A percentile compares a stretch with the other conserved stretches of the same genome.
Conservation (phyloP, 2,113 vertebrate species). For the Otocyon megalotis region DNA sequence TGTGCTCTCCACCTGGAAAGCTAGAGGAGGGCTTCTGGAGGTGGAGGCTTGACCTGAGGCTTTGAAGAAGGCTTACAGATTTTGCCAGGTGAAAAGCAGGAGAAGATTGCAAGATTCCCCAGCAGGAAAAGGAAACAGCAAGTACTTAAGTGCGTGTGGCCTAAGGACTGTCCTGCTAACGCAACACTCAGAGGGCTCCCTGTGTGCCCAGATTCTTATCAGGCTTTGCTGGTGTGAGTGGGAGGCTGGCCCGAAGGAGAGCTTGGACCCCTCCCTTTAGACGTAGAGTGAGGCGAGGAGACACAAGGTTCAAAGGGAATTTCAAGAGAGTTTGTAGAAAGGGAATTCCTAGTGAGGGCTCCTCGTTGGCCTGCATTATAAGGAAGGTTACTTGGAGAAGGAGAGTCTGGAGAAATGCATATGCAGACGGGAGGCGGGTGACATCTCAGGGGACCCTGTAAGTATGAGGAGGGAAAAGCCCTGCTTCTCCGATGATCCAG, state of each 20-base stretch:
- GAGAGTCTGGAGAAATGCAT: background rate
- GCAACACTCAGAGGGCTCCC: background rate
- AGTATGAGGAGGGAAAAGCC: background rate
- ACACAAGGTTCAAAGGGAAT: background rate
- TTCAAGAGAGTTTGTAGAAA: background rate
- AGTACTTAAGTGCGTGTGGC: background rate
- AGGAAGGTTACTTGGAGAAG: background rate
- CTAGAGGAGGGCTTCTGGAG: background rate
- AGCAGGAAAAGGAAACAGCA: background rate
- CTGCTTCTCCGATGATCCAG: background rate
- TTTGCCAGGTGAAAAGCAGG: background rate
- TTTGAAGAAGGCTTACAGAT: background rate
- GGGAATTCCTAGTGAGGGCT: background rate
- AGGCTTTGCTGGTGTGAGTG: background rate
- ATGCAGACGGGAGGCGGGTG: background rate
- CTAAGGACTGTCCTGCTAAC: background rate
- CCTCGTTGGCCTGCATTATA: background rate
- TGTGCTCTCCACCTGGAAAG: background rate
- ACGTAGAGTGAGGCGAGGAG: background rate
- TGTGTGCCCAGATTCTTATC: background rate
- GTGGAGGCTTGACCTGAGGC: background rate
- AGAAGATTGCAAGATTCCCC: background rate
- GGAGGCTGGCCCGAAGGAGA: no score
- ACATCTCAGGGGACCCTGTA: background rate
- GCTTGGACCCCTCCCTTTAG: background rate